Evolutionary conservation across 2,888 invertebrate species (phyloP).

Genomic region (Troides oblongomaculatus): DNA sequence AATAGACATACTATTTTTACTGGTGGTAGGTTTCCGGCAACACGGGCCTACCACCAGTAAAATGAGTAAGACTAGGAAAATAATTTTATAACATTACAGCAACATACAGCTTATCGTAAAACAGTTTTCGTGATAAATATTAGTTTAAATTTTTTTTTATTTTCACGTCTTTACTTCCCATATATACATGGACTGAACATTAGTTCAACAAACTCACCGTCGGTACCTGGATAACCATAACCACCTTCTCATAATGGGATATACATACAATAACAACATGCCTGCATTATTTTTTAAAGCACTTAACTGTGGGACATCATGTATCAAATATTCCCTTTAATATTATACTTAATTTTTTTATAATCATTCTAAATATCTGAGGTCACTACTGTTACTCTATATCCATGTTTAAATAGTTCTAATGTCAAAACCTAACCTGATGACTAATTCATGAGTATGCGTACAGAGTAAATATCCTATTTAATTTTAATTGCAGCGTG

Average conservation of each 20-base stretch:
- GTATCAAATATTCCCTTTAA: conserved; percentile 21
- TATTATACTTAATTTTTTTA: too few relatives aligned
- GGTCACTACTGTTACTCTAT: conserved; percentile 43
- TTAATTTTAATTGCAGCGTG: too few relatives aligned
- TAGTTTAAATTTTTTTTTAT: too few relatives aligned
- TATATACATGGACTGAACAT: too few relatives aligned
- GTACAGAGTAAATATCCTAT: too few relatives aligned
- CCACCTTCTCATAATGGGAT: conserved; percentile 43
- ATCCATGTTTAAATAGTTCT: conserved; percentile 44
- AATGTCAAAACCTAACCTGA: conserved; percentile 31
- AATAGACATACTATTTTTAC: too few relatives aligned
- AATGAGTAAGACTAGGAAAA: conserved; percentile 1
- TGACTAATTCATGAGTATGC: too few relatives aligned
- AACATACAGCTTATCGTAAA: too few relatives aligned
- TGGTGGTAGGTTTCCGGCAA: conserved; percentile 35
- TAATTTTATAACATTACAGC: too few relatives aligned
- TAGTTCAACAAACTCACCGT: too few relatives aligned
- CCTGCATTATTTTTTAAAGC: conserved; percentile 42
- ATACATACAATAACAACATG: conserved; percentile 43
- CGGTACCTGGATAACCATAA: conserved; percentile 38
- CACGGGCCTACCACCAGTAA: conserved; percentile 30
- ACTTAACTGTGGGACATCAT: conserved; percentile 34
- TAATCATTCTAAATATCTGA: conserved; percentile 32
- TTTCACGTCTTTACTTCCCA: too few relatives aligned
- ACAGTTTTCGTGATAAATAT: too few relatives aligned